These are phyloP conservation scores for Protonemura montana DNA, from an alignment of 2,888 invertebrate species.

Conservation along the genomic window DNA sequence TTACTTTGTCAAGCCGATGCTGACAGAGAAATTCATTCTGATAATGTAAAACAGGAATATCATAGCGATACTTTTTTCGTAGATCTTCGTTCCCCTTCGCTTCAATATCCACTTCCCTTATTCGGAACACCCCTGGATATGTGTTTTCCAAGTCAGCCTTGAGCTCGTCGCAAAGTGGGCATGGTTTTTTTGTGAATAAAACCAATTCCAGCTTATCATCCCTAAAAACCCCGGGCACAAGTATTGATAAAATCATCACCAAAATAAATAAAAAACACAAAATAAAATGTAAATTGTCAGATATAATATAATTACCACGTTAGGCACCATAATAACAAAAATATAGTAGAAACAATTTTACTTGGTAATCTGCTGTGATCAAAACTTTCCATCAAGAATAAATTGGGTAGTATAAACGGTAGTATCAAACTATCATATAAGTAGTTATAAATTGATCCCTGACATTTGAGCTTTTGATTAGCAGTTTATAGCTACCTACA, in stretches of 20 bases:
- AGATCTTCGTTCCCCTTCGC: constrained; percentile 75
- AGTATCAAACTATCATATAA: no score
- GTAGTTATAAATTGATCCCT: constrained; percentile 20
- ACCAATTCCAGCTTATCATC: constrained; percentile 66
- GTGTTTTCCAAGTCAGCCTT: constrained; percentile 60
- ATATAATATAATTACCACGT: constrained; percentile 25
- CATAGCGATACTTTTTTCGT: constrained; percentile 77
- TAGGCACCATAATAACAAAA: constrained; percentile 43
- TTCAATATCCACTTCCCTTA: constrained; percentile 81
- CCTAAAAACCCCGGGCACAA: not conserved
- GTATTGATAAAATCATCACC: not conserved
- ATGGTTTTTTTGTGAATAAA: constrained; percentile 82
- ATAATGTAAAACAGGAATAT: constrained; percentile 88
- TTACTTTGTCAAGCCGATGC: constrained; percentile 68
- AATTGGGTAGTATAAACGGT: no score
- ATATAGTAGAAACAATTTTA: constrained; percentile 41
- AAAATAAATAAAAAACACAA: not conserved
- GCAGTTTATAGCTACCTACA: not conserved
- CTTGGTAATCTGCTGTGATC: not conserved
- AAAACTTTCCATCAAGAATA: no score
- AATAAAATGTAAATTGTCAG: not conserved
- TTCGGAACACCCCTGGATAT: constrained; percentile 67
- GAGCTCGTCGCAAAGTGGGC: constrained; percentile 82
- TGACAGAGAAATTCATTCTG: constrained; percentile 83
- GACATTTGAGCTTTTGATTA: constrained; percentile 25